These are phyloP conservation scores for Cosmia pyralina DNA, from an alignment of 2,888 invertebrate genomes.

Conservation along the genomic window DNA sequence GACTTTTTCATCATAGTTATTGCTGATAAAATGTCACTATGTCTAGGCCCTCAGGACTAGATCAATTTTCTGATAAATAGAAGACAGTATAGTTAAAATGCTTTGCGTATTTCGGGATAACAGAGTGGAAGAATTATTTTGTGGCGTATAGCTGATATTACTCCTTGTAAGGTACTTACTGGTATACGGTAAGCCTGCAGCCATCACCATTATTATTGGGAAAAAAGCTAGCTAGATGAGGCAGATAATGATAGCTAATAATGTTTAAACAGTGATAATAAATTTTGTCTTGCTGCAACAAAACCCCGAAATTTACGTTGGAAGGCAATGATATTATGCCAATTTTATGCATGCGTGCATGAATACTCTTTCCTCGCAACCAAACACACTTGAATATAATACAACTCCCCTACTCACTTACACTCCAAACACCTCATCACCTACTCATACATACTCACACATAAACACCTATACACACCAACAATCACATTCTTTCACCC, in stretches of 20 bases:
- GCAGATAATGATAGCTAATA: not conserved
- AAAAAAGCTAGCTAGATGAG: not conserved
- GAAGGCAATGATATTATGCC: too few relatives aligned
- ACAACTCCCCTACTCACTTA: too few relatives aligned
- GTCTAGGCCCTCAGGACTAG: not conserved
- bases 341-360: too few relatives aligned
- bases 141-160: not conserved
- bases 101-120: not conserved
- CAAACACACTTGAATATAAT: too few relatives aligned
- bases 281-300: not conserved
- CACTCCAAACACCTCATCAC: too few relatives aligned
- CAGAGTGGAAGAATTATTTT: too few relatives aligned
- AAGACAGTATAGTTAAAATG: not conserved
- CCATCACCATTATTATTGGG: not conserved
- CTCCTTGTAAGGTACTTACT: not conserved
- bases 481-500: too few relatives aligned
- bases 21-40: not conserved
- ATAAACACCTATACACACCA: too few relatives aligned
- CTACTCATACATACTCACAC: too few relatives aligned
- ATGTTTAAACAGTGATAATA: not conserved
- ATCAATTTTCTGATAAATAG: not conserved
- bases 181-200: not conserved
- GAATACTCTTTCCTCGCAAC: too few relatives aligned
- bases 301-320: not conserved
- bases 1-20: not conserved